Base-by-base conservation (phyloP, 2,113 vertebrate species). In the Eurystomus gularis region DNA sequence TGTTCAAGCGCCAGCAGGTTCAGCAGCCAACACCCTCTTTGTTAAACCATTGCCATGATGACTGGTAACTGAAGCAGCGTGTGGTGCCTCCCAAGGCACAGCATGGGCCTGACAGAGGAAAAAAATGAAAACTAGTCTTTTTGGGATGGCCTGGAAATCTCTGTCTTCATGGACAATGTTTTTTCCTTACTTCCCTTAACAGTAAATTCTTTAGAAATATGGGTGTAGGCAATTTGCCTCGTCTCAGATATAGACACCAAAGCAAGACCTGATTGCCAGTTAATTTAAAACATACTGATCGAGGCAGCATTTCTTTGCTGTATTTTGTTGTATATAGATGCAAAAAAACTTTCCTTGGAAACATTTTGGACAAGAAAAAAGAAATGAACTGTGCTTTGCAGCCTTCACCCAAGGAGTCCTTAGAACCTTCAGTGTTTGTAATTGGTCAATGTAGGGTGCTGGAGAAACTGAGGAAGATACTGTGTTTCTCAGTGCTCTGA, bases 41-140 rank as follows among this genome's bases (percentile, higher is more conserved):
- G 0, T 33, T 46, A 46, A 61, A 70, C 55, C 1, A 0, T 21
- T 70, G 37, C 39, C 3, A 3, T 17, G 11, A 17, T 8, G 28
- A 10, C 3, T 17, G 54, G 54, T 18, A 55, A 15, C 29, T 11
- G 54, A 28, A 31, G 9, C 54, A 55, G 17, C 10, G 29, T 55
- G 29, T 61, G 14, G 42, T 12, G 18, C 29, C 61, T 86, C 40
- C 1, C 1, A 11, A 60, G 64, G 49, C 2, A 2, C 44, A 84
- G 82, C 17, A 9, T 31, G 54, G 29, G 54, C 42, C 42, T 42
- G 42, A 42, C 15, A 42, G 42, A 42, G 42, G 42, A 42, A 42
- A 42, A 42, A 42, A 42, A 12, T 11, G 42, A 84, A 73, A 62
- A 84, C 8, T 19, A 64, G 26, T 16, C 39, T 17, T 72, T 64